phyloP scores from a whole-genome alignment of 2,888 invertebrate species.

The Cephonodes hylas region DNA sequence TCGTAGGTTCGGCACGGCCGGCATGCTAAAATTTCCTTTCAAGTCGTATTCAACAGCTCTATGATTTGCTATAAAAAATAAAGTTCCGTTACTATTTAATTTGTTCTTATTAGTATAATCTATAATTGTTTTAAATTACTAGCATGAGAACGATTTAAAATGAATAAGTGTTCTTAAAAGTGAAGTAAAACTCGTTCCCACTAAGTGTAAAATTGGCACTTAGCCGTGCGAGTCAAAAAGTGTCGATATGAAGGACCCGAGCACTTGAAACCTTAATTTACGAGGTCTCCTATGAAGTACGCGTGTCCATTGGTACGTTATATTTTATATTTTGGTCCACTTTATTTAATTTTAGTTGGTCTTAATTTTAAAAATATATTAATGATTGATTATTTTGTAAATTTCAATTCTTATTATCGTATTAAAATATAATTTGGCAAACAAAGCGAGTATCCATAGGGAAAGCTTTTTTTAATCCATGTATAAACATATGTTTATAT shows the following conservation, averaged over 20 bases:
- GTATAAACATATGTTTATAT: no score
- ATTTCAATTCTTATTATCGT: no score
- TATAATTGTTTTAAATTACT: neutral
- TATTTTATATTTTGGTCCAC: neutral
- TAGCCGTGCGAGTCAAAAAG: slow-evolving; percentile 29
- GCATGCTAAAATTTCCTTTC: no score
- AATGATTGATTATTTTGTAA: neutral
- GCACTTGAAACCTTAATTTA: slow-evolving; percentile 58
- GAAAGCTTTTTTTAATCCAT: no score
- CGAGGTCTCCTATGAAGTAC: slow-evolving; percentile 38
- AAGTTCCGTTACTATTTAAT: no score
- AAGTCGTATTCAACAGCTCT: no score
- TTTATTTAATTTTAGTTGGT: neutral
- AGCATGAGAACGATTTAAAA: neutral
- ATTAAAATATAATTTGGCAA: no score
- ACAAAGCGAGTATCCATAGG: no score
- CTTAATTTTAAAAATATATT: neutral
- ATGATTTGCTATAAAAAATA: no score
- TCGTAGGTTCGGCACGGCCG: no score
- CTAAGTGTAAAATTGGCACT: neutral
- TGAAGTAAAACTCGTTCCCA: neutral
- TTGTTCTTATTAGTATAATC: neutral
- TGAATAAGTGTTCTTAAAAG: neutral
- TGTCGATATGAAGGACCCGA: slow-evolving; percentile 31
- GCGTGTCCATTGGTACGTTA: slow-evolving; percentile 30